These are phyloP conservation scores for Micrasema minimum DNA, from an alignment of 1,140 invertebrate genomes.

Conservation along the genomic window DNA sequence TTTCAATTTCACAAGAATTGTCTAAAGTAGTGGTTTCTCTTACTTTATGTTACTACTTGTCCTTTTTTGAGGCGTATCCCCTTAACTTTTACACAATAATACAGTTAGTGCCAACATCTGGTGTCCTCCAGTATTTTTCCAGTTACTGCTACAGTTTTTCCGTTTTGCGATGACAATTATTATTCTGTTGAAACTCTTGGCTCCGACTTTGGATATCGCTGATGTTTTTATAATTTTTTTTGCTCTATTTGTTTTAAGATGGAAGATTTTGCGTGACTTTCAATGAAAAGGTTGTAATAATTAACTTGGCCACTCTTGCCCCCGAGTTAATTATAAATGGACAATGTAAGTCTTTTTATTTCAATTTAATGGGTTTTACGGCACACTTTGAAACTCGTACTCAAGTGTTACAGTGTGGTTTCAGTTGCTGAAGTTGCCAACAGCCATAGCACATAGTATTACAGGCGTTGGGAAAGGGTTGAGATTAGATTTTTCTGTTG, in stretches of 20 bases:
- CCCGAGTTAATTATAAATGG: constrained; percentile 14
- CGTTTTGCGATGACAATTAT: too few relatives aligned
- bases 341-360: constrained; percentile 24
- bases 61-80: not conserved
- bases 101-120: too few relatives aligned
- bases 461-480: too few relatives aligned
- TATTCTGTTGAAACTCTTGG: too few relatives aligned
- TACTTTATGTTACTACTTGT: too few relatives aligned
- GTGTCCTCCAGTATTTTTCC: too few relatives aligned
- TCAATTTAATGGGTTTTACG: constrained; percentile 3
- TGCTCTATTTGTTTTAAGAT: constrained; percentile 12
- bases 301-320: not conserved
- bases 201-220: too few relatives aligned
- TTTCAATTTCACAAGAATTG: too few relatives aligned
- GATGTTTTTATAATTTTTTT: not conserved
- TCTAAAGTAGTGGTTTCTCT: too few relatives aligned
- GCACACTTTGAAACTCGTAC: not conserved
- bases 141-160: too few relatives aligned
- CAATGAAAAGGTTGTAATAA: not conserved
- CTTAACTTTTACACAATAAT: not conserved
- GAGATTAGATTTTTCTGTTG: not conserved
- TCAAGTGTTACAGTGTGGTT: not conserved
- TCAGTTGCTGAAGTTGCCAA: too few relatives aligned
- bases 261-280: constrained; percentile 19
- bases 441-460: too few relatives aligned